phyloP scores from a whole-genome alignment of 2,113 vertebrate genomes.

The Meriones unguiculatus region DNA sequence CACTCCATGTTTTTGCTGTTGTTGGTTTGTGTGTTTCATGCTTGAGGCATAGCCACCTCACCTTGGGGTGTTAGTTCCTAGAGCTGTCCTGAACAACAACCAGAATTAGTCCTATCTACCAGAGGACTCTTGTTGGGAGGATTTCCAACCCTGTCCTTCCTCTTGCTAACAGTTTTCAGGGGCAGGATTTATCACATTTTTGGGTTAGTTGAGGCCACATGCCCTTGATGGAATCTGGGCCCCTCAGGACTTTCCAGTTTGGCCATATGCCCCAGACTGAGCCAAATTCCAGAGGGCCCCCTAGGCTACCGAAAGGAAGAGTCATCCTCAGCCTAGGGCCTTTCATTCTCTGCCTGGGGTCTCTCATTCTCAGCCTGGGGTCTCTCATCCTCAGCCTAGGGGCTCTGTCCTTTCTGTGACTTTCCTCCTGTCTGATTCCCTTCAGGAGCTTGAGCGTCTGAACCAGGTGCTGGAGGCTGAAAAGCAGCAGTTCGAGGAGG shows the following conservation, averaged over 20 bases:
- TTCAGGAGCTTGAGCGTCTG: conserved; percentile 94
- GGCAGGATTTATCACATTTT: not conserved
- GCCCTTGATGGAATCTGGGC: not conserved
- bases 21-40: not conserved
- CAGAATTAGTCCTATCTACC: not conserved
- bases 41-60: not conserved
- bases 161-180: not conserved
- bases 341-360: too few species aligned
- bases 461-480: conserved; percentile 97
- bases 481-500: conserved; percentile 96
- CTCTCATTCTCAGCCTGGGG: too few species aligned
- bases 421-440: conserved; percentile 6
- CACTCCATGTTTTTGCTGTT: not conserved
- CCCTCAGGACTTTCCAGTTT: not conserved
- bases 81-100: not conserved
- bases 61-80: not conserved
- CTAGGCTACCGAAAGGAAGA: not conserved
- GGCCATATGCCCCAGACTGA: not conserved
- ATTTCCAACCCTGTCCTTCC: not conserved
- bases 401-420: not conserved
- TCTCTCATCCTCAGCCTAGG: not conserved
- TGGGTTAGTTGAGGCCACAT: not conserved
- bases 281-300: not conserved
- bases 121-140: not conserved
- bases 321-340: not conserved